phyloP scores from a whole-genome alignment of 2,113 vertebrate species.

The Engystomops pustulosus region DNA sequence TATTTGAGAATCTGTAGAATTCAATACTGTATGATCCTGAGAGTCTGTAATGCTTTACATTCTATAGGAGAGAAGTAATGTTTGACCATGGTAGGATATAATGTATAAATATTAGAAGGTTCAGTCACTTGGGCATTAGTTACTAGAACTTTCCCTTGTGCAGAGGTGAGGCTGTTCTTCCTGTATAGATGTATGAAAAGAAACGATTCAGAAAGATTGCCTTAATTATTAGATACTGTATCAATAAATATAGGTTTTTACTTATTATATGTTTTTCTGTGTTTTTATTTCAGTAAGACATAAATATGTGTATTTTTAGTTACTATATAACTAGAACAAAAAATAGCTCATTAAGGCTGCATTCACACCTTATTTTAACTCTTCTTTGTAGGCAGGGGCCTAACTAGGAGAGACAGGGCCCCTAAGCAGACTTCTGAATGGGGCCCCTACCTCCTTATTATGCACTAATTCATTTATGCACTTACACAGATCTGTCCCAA shows the following conservation, averaged over 20 bases:
- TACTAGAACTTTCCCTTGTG: not conserved
- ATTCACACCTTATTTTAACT: too few species aligned
- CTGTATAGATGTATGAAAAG: not conserved
- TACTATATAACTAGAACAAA: too few species aligned
- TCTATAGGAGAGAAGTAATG: not conserved
- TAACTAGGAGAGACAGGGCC: too few species aligned
- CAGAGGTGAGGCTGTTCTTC: not conserved
- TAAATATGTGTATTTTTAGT: too few species aligned
- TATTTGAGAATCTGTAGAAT: too few species aligned
- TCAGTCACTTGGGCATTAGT: not conserved
- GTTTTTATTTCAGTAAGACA: not conserved
- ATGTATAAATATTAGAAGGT: not conserved
- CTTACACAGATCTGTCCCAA: too few species aligned
- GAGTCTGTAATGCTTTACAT: not conserved
- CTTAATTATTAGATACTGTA: conserved; percentile 51
- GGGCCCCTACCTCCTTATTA: too few species aligned
- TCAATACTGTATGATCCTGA: not conserved
- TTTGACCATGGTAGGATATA: not conserved
- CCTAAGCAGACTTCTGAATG: too few species aligned
- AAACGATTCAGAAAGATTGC: conserved; percentile 26
- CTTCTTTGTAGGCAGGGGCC: too few species aligned
- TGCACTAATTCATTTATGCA: too few species aligned
- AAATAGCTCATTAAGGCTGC: too few species aligned
- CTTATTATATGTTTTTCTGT: not conserved
- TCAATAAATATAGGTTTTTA: conserved; percentile 37